A percentile compares a stretch with the other conserved stretches of the same genome.
These are phyloP conservation scores for Glaucidium brasilianum DNA, from an alignment of 2,113 vertebrate genomes.

Conservation along the genomic window DNA sequence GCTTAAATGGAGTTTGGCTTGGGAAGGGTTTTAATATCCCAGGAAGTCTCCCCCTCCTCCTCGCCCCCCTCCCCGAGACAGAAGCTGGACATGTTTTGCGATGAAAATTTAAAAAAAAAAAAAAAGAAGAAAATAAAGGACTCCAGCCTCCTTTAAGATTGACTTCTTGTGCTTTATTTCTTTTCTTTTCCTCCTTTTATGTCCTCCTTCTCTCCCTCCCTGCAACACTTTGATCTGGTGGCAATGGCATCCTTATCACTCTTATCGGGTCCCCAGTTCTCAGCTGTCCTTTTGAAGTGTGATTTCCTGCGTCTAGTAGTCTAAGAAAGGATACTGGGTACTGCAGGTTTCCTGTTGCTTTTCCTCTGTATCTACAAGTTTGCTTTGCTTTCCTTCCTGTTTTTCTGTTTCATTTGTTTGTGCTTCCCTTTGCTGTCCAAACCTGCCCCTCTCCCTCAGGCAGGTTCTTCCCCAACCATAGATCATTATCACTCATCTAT, in stretches of 20 bases:
- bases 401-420: constrained; percentile 62
- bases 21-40: neutral
- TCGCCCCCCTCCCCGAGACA: neutral
- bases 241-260: constrained; percentile 4
- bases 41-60: neutral
- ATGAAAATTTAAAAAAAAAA: neutral
- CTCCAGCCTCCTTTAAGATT: neutral
- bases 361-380: constrained; percentile 35
- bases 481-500: constrained; percentile 16
- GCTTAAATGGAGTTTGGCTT: neutral
- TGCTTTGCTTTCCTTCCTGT: constrained; percentile 51
- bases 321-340: constrained; percentile 27
- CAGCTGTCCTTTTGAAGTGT: constrained; percentile 46
- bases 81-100: neutral
- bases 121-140: neutral
- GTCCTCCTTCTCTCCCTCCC: neutral
- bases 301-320: constrained; percentile 30
- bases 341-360: constrained; percentile 47
- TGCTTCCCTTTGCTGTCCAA: constrained; percentile 26
- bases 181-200: neutral
- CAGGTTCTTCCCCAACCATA: neutral
- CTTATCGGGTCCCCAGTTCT: constrained; percentile 28
- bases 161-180: neutral
- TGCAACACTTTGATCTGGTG: constrained; percentile 33
- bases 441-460: neutral